Evolutionary conservation across 1,140 invertebrate genomes (phyloP), one percentile per base, ranked within the genome.

Genomic region (Rhagoletis zephyria): DNA sequence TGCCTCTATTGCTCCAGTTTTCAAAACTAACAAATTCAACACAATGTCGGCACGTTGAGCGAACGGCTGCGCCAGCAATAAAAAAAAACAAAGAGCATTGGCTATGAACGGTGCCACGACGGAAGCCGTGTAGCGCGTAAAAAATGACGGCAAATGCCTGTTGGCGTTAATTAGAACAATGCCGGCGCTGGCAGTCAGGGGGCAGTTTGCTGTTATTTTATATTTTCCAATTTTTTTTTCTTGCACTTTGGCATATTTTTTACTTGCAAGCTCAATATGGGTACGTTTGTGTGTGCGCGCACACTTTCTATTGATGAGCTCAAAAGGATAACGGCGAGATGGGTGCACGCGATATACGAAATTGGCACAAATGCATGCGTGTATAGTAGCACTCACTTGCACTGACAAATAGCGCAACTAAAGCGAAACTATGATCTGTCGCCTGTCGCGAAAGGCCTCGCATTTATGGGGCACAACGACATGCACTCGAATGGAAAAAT

Each of bases 161-260:
- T 30, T 81, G 74, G 74, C 74, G 74, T 81, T 81, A 81, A 81
- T 81, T 81, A 81, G 74, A 81, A 81, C 74, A 81, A 81, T 81
- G 74, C 6, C 45, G 45, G n/a, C 16, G 51, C 6, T 81, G n/a
- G 74, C 74, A 81, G 74, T 30, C n/a, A 30, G 30, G 30, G 74
- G 45, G 48, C 74, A 81, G 67, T 30, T 48, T 45, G 42, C 67
- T 48, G 67, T 74, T 74, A 51, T 59, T 51, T 30, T 30, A 81
- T 19, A 14, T 59, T 74, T 74, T 3, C 48, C 30, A 14, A 81
- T 19, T 51, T 59, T 74, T 74, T 30, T 30, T 30, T 30, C 45
- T 51, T 67, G 10, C 64, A 42, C 64, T 40, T 40, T 40, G 64
- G 9, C 64, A 14, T 9, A 65, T 65, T 74, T 74, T 74, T 74